Base-by-base conservation (phyloP, 2,888 invertebrate genomes). In the Drosophila bunnanda region DNA sequence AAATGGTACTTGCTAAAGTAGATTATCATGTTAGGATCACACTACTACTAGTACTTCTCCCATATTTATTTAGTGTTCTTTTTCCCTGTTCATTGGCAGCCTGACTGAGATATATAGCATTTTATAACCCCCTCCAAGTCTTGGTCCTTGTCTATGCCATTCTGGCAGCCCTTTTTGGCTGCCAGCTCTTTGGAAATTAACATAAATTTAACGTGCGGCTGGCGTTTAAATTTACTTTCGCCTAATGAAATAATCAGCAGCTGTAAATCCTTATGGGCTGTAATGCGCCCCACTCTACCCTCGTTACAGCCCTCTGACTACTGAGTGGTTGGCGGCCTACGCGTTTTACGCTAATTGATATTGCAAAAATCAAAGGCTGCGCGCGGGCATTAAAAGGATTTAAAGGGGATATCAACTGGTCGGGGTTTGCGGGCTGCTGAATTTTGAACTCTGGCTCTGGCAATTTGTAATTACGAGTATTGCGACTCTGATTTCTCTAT, bases 361-460 rank as follows among this genome's bases (percentile, higher is more conserved):
- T 85, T 83, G 83, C 80, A 85, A 80, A 82, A 85, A 83, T 83
- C 86, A 83, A 85, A 83, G 76, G 83, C 67, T 70, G 75, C 65
- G 65, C 54, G 38, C 56, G 55, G 59, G 75, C 74, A 77, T 80
- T 78, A 76, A 85, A 67, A 58, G 74, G 74, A 73, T 73, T 74
- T 67, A 48, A 36, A 25, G 10, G 39, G 58, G 55, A 56, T 73
- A 67, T 74, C 61, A 58, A 64, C 41, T 46, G 50, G 20, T 38
- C 12, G 36, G 32, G 39, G 7, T 38, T 44, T 17, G 20, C 17
- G 15, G 34, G 10, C 6, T 28, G 13, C 32, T 41, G 53, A n/a
- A 32, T 46, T 32, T 15, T 46, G 53, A 43, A 20, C 32, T 53
- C 32, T 43, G 66, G 30, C 13, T 38, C 77, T 54, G 69, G 73